A percentile compares a stretch with the other conserved stretches of the same genome.
These are phyloP conservation scores for Ceryle rudis DNA, from an alignment of 2,797 vertebrate species.

Conservation along the genomic window DNA sequence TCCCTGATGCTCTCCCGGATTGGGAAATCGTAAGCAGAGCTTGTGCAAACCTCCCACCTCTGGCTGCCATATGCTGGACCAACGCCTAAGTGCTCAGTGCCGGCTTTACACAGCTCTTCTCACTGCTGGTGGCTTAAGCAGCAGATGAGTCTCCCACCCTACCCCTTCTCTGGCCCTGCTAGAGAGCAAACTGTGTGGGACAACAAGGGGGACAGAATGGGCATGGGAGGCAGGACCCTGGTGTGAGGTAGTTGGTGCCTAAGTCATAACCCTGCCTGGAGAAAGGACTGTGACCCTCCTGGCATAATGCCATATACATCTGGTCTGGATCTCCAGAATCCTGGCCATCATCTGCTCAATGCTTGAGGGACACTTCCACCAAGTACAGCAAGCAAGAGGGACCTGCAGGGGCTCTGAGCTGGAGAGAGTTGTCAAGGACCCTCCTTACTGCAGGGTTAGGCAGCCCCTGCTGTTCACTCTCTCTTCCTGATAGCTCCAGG, in stretches of 20 bases:
- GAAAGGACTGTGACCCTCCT: not conserved
- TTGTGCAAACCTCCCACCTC: conserved; percentile 21
- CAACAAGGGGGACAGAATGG: not conserved
- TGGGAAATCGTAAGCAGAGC: not conserved
- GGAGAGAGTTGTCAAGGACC: not conserved
- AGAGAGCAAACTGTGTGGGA: not conserved
- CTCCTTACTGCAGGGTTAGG: not conserved
- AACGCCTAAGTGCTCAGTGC: not conserved
- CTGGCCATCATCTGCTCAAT: not conserved
- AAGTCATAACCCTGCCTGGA: not conserved
- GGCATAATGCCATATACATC: not conserved
- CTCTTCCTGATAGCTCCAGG: not conserved
- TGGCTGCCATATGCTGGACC: not conserved
- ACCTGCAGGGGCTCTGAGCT: not conserved
- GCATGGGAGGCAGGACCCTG: not conserved
- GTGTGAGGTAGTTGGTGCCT: not conserved
- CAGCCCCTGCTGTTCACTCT: not conserved
- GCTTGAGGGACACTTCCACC: not conserved
- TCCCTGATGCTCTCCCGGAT: conserved; percentile 10
- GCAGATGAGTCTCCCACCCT: not conserved
- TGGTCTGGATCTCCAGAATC: not conserved
- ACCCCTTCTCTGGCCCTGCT: not conserved
- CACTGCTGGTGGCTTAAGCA: not conserved
- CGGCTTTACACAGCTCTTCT: not conserved
- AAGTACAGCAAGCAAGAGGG: not conserved